Evolutionary conservation across 2,113 vertebrate genomes (phyloP).

Genomic region (Oryzias celebensis): DNA sequence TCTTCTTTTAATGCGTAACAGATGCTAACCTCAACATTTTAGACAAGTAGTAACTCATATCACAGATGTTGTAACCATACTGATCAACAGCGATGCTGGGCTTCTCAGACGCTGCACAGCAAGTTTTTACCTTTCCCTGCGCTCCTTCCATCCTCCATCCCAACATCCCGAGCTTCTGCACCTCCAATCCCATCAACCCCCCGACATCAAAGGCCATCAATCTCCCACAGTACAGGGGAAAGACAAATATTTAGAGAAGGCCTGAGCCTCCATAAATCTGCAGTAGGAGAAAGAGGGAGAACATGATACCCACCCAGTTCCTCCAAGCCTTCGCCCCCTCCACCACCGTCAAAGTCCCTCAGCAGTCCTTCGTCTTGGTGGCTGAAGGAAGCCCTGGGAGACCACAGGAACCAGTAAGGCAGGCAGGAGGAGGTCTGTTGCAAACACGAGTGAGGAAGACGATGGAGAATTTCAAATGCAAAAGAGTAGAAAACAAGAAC

Average conservation of each 20-base stretch:
- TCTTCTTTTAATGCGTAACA: not conserved
- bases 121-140: conserved; percentile 50
- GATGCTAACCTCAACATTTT: not conserved
- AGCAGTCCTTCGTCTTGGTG: conserved; percentile 64
- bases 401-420: conserved; percentile 68
- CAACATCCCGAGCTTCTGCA: conserved; percentile 52
- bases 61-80: conserved; percentile 1
- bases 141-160: conserved; percentile 53
- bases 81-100: not conserved
- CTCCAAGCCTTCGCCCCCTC: conserved; percentile 50
- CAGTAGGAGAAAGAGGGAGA: conserved; percentile 74
- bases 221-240: conserved; percentile 79
- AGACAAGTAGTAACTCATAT: not conserved
- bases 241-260: conserved; percentile 85
- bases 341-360: conserved; percentile 56
- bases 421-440: conserved; percentile 63
- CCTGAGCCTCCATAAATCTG: conserved; percentile 82
- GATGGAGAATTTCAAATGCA: conserved; percentile 30
- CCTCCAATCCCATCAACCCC: conserved; percentile 49
- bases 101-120: conserved; percentile 28
- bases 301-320: conserved; percentile 70
- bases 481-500: conserved; percentile 18
- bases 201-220: conserved; percentile 81
- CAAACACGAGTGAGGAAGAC: conserved; percentile 56
- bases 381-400: conserved; percentile 64